Evolutionary conservation across 2,113 vertebrate genomes (phyloP).

Genomic region (Eulacestoma nigropectus): DNA sequence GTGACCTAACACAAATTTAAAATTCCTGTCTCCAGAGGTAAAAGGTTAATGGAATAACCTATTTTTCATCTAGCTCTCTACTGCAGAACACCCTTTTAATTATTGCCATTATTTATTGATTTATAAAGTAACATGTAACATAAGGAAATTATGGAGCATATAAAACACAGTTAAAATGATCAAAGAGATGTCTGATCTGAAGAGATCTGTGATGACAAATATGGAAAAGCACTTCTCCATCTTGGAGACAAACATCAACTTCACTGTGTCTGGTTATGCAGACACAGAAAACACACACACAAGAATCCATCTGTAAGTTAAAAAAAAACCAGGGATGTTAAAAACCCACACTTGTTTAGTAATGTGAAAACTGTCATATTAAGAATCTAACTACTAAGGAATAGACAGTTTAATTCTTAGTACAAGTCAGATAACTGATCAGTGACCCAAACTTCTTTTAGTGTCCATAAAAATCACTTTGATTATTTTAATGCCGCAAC

Average conservation of each 20-base stretch:
- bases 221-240: conserved; percentile 33
- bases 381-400: neutral
- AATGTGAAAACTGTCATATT: neutral
- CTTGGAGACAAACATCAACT: conserved; percentile 12
- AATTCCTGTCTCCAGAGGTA: conserved; percentile 54
- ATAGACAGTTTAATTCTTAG: neutral
- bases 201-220: conserved; percentile 40
- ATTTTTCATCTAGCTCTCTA: conserved; percentile 29
- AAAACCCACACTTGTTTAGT: neutral
- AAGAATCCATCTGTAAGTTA: neutral
- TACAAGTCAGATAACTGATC: neutral
- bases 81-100: conserved; percentile 40
- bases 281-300: neutral
- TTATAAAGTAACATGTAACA: conserved; percentile 42
- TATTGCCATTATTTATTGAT: conserved; percentile 65
- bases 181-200: conserved; percentile 45
- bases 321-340: neutral
- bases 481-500: neutral
- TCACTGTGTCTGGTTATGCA: neutral
- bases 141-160: conserved; percentile 50
- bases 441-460: neutral
- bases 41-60: conserved; percentile 66
- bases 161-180: conserved; percentile 49
- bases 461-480: neutral
- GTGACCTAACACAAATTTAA: conserved; percentile 48